Conservation (phyloP, 2,888 invertebrate genomes). For the Aphidius colemani region DNA sequence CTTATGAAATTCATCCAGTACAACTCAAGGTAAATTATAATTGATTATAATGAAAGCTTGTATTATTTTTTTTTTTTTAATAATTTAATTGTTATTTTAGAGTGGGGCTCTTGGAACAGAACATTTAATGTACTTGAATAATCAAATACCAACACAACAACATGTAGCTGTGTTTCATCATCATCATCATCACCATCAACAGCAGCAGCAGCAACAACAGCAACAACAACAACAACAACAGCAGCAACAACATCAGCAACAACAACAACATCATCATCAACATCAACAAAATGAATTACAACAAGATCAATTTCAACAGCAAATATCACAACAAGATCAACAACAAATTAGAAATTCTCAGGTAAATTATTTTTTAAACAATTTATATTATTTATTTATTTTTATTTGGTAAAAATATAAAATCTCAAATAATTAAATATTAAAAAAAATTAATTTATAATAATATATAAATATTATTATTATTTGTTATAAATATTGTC, state of each 20-base stretch:
- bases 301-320: slow-evolving; percentile 67
- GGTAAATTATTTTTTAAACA: slow-evolving; percentile 43
- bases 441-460: neutral
- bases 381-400: neutral
- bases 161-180: slow-evolving; percentile 57
- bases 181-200: slow-evolving; percentile 62
- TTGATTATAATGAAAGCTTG: neutral
- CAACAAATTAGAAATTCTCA: slow-evolving; percentile 59
- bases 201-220: slow-evolving; percentile 64
- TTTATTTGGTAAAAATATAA: neutral
- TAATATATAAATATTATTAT: too few species aligned
- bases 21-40: slow-evolving; percentile 53
- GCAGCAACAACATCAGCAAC: slow-evolving; percentile 63
- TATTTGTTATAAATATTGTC: too few species aligned
- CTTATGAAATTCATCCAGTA: slow-evolving; percentile 58
- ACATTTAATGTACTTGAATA: slow-evolving; percentile 62
- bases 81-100: slow-evolving; percentile 58
- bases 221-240: slow-evolving; percentile 67
- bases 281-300: slow-evolving; percentile 63
- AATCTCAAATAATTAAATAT: neutral
- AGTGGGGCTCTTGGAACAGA: slow-evolving; percentile 66
- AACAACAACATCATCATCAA: slow-evolving; percentile 58
- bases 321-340: slow-evolving; percentile 64
- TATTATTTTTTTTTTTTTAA: neutral
- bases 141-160: slow-evolving; percentile 59